Base-by-base conservation (phyloP, 2,888 invertebrate genomes). In the Endomychus coccineus region DNA sequence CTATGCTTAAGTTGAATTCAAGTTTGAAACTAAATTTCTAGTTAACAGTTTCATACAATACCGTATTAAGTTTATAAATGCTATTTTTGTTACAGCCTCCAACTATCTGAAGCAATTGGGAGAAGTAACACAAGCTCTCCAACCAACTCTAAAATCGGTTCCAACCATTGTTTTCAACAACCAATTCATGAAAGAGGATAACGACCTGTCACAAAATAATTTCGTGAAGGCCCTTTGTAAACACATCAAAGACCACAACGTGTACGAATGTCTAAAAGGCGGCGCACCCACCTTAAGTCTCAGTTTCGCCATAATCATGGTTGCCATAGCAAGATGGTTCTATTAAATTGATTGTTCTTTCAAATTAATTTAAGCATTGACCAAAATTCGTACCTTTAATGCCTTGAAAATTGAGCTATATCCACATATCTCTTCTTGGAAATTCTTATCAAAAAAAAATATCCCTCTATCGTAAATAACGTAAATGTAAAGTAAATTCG, bases 101-200 rank as follows among this genome's bases (percentile, higher is more conserved):
- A 55, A 44, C 3, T 59, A 72, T 25, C 61, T 77, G 15, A 70
- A 72, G 0, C 36, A 64, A 0, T 66, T 72, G 38, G 82, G 80
- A 1, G 71, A 73, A 46, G 62, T 71, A 52, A 78, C 78, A 0
- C 62, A 68, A 39, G 49, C 53, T 0, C 67, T 81, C 3, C 66
- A 70, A 51, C 67, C 73, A 1, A 73, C 75, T 1, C 64, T 83
- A 7, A 53, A 61, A 15, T 76, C 74, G 42, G 82, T 83, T 12
- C 83, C 83, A 5, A 79, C 80, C 3, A 62, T 83, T 10, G 71
- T 79, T 7, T 74, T 82, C 51, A 76, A 79, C 45, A 71, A 74
- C 71, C 70, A 72, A 66, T 77, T 68, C 63, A 72, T 77, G 49
- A 66, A 69, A 46, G 68, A 68, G 1, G 61, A 68, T 2, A 77